Evolutionary conservation across 2,797 vertebrate species (phyloP).

Genomic region (Phataginus tetradactyla): DNA sequence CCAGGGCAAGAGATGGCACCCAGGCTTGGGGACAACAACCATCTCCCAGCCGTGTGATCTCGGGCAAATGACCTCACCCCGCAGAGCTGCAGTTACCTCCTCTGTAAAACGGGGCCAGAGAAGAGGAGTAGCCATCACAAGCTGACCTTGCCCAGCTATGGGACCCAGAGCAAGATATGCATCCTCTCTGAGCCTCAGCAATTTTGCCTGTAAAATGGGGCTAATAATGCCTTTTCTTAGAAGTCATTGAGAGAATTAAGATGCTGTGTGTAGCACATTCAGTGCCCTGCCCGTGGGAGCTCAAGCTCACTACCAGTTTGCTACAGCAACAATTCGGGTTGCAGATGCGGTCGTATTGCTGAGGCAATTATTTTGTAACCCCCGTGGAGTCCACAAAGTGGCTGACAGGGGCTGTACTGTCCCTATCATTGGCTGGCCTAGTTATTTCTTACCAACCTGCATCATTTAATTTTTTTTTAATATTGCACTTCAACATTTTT

Average conservation of each 20-base stretch:
- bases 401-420: not conserved
- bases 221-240: not conserved
- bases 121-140: not conserved
- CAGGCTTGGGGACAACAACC: not conserved
- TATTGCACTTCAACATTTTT: not conserved
- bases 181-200: not conserved
- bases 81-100: not conserved
- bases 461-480: not conserved
- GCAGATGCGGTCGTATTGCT: not conserved
- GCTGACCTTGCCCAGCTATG: not conserved
- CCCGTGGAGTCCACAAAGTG: not conserved
- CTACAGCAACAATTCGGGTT: not conserved
- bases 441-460: not conserved
- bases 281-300: too few relatives aligned
- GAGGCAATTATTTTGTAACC: not conserved
- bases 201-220: not conserved
- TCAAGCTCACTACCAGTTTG: not conserved
- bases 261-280: rapidly evolving
- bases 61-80: not conserved
- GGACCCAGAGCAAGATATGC: not conserved
- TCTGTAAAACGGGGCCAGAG: not conserved
- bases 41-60: not conserved
- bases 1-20: too few relatives aligned
- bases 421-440: not conserved
- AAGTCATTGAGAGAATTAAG: not conserved